Evolutionary conservation across 2,888 invertebrate genomes (phyloP).

Genomic region (Cheilosia scutellata): DNA sequence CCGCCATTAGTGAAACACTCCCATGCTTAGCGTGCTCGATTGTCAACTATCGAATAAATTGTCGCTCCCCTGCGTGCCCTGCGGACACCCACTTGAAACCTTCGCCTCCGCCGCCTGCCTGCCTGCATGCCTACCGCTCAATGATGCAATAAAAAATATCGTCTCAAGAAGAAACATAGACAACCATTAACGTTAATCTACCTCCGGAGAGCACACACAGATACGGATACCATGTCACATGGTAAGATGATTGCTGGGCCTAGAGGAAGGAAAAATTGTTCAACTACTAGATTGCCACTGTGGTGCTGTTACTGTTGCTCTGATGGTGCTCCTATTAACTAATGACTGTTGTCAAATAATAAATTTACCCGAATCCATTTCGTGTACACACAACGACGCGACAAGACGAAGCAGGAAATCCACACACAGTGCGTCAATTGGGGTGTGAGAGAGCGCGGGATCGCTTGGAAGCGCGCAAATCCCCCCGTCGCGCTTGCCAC

Average conservation of each 20-base stretch:
- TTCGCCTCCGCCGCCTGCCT: constrained; percentile 9
- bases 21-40: constrained; percentile 74
- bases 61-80: constrained; percentile 7
- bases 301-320: constrained; percentile 41
- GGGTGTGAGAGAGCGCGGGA: constrained; percentile 32
- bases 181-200: constrained; percentile 73
- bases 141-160: constrained; percentile 67
- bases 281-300: constrained; percentile 68
- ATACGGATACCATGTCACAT: constrained; percentile 47
- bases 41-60: constrained; percentile 75
- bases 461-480: constrained; percentile 21
- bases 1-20: constrained; percentile 72
- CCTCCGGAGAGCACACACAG: constrained; percentile 53
- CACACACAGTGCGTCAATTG: constrained; percentile 67
- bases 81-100: constrained; percentile 42
- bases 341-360: constrained; percentile 76
- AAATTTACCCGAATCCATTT: constrained; percentile 74
- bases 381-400: constrained; percentile 58
- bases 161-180: constrained; percentile 56
- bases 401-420: constrained; percentile 72
- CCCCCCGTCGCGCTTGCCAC: constrained; percentile 52
- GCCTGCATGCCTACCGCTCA: neutral
- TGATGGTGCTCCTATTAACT: constrained; percentile 73
- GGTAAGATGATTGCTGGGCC: constrained; percentile 59
- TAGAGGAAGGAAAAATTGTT: constrained; percentile 54